Evolutionary conservation across 2,113 vertebrate species (phyloP), one percentile per base, ranked within the genome.

Genomic region (Tyrannus savana): DNA sequence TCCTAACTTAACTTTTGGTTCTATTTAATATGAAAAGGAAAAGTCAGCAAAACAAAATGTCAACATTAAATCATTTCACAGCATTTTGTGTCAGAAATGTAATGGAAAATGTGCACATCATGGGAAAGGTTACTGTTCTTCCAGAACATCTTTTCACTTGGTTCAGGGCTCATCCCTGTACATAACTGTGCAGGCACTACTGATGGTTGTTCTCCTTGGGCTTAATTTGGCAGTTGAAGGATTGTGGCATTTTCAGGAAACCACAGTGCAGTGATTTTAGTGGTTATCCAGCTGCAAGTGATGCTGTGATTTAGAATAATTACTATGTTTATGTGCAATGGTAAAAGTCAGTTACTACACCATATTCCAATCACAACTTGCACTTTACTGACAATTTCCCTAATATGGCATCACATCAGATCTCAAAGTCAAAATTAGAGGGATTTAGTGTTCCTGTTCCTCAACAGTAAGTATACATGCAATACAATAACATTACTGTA

Each of bases 21-120:
- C 97, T 97, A 97, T 95, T 97, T 97, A 98, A 96, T 98, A 98
- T 97, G 97, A 98, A 97, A 97, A 95, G 72, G 76, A 62, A 92
- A 97, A 98, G 98, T 99, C 98, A 99, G 98, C 99, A 99, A 99
- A 99, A 99, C 98, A 98, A 99, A 99, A 99, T 99, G 98, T 98
- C 98, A 98, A 96, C 98, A 97, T 99, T 99, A 99, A 99, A 99
- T 99, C 98, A 99, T 98, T 98, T 98, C 97, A 91, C 89, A 97
- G 95, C 95, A 98, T 98, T 98, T 96, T 90, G 94, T 98, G 98
- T 99, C 99, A 99, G 98, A 98, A 98, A 97, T 91, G 95, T 99
- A 99, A 99, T 98, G 98, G 98, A 98, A 99, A 99, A 98, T 82
- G 97, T 97, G 98, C 98, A 98, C 98, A 98, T 98, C 97, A 98